Evolutionary conservation across 1,140 invertebrate genomes (phyloP).

Genomic region (Ostrea edulis): DNA sequence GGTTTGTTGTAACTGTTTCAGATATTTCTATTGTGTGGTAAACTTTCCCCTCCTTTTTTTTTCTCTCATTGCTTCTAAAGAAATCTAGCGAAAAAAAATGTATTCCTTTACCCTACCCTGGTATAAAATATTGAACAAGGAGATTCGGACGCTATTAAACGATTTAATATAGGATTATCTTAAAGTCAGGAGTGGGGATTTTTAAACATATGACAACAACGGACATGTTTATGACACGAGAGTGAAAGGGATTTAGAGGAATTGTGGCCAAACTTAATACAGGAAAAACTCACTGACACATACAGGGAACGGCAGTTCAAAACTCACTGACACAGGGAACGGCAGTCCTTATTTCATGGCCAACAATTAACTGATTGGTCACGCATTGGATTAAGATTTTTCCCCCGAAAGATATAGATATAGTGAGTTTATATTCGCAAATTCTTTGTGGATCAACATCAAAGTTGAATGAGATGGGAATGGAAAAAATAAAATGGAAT

Average conservation of each 20-base stretch:
- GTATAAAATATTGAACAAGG: background rate
- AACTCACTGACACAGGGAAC: background rate
- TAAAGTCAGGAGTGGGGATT: constrained; percentile 19
- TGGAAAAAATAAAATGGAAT: constrained; percentile 57
- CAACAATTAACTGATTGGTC: background rate
- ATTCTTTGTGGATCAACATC: background rate
- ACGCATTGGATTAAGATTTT: background rate
- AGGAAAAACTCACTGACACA: background rate
- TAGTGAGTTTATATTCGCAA: background rate
- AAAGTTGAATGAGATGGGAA: constrained; percentile 18
- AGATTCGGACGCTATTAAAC: background rate
- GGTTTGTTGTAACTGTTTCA: background rate
- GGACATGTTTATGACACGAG: background rate
- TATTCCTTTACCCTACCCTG: background rate
- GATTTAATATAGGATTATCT: constrained; percentile 15
- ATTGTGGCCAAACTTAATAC: background rate
- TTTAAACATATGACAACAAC: background rate
- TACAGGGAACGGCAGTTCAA: background rate
- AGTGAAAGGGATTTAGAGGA: background rate
- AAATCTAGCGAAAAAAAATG: constrained; percentile 27
- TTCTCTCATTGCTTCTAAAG: background rate
- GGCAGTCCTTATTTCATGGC: background rate
- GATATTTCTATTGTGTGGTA: constrained; percentile 22
- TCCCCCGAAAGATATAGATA: background rate
- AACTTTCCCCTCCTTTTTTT: constrained; percentile 29